Evolutionary conservation across 2,888 invertebrate species (phyloP), one percentile per base, ranked within the genome.

Genomic region (Deilephila porcellus): DNA sequence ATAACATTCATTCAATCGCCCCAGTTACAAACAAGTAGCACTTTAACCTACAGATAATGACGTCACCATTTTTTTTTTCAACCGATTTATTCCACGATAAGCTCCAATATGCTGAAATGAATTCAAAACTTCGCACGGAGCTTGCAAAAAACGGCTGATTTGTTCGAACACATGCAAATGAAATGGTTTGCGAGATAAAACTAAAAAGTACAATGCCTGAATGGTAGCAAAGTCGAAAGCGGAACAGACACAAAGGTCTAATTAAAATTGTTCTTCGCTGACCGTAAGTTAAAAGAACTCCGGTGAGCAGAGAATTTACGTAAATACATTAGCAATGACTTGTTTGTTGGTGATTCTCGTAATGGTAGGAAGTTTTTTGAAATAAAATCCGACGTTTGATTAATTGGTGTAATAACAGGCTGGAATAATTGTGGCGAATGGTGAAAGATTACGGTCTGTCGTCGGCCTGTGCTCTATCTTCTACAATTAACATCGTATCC

Each of bases 71-170:
- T 45, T 45, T 37, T n/a, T 37, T 45, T 60, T 4, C 11, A 64
- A 11, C n/a, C 67, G 5, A 17, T 25, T 25, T 7, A 45, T 52
- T 20, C 25, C 4, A 45, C 11, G 17, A 64, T 45, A 67, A 25
- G 5, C 45, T 25, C 45, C 45, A 45, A 67, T 67, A 52, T 67
- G 25, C 25, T 25, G 14, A 67, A 67, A 67, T 52, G 45, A 67
- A 67, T 67, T 67, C 80, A 79, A 77, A 78, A 72, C 76, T 80
- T 82, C 83, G 79, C 80, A 82, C 81, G 77, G 71, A 76, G 78
- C 76, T 76, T 74, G 76, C 71, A 59, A 62, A 74, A 77, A 78
- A 78, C 82, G 81, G 77, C 81, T 52, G 45, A 67, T 67, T 67
- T 45, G 14, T 52, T n/a, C 67, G 45, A 67, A 52, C 67, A 67